Conservation (phyloP, 1,140 invertebrate species). For the Conus ventricosus region DNA sequence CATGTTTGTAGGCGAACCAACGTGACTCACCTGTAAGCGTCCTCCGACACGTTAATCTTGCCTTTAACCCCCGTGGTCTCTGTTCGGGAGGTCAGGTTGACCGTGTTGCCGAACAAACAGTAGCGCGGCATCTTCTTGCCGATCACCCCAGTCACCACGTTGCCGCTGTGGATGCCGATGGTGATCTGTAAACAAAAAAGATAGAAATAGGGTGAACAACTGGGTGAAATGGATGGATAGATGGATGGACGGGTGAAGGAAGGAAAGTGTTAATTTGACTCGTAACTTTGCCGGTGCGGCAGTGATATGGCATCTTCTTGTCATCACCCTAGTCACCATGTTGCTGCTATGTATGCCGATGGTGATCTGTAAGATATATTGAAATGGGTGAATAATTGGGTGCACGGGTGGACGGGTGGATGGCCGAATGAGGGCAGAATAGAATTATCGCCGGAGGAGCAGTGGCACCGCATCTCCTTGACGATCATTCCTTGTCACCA, state of each 20-base stretch:
- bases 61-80: constrained; percentile 95
- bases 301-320: constrained; percentile 97
- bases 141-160: constrained; percentile 97
- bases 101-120: constrained; percentile 97
- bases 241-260: neutral
- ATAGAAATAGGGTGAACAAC: neutral
- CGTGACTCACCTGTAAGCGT: constrained; percentile 89
- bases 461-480: constrained; percentile 97
- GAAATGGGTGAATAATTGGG: neutral
- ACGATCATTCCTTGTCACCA: constrained; percentile 96
- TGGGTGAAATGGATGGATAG: too few relatives aligned
- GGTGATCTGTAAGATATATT: constrained; percentile 82
- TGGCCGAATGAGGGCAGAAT: neutral
- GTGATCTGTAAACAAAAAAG: constrained; percentile 82
- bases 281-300: neutral
- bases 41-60: constrained; percentile 94
- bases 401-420: neutral
- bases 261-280: neutral
- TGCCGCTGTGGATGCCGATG: constrained; percentile 96
- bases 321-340: constrained; percentile 98
- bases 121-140: constrained; percentile 98
- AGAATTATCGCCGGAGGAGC: too few relatives aligned
- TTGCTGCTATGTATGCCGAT: constrained; percentile 97
- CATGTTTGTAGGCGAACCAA: neutral
- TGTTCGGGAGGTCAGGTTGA: constrained; percentile 95